Base-by-base conservation (phyloP, 2,113 vertebrate species). In the Istiophorus platypterus region DNA sequence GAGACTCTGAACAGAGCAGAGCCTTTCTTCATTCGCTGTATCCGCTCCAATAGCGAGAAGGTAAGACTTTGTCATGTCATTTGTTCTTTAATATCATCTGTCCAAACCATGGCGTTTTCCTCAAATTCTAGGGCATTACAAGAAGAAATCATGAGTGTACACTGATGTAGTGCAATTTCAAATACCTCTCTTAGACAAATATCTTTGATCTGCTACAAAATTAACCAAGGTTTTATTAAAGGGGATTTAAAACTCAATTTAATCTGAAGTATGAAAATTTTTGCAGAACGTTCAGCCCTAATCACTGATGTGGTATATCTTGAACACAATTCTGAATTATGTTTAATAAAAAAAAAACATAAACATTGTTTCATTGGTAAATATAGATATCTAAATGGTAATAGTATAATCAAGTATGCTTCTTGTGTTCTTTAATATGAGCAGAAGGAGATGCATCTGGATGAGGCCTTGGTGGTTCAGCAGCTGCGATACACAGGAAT, bases 401-500 rank as follows among this genome's bases (percentile, higher is more conserved):
- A 8, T 5, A 42, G 2, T 9, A 2, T 41, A 56, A 61, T 10
- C 15, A 27, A 66, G 49, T 63, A 29, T 56, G 31, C 22, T 24
- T 84, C 18, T 10, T 70, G 45, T 84, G 22, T 80, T n/a, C 72
- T 57, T 87, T 14, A 73, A 0, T 72, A 1, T 93, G 34, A 91
- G 72, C 95, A 99, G 98, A 97, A 93, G 83, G 98, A 99, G 90
- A 96, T 99, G 91, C 93, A 94, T 75, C 97, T 99, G 59, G 97
- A 99, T 5, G 97, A 99, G 20, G 94, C 91, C 11, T 93, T 99
- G 93, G 97, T 99, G 41, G 88, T 99, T 78, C 98, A 99, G 92
- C 98, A 99, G 95, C 89, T 99, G 76, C 94, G 97, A 70, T 99
- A 99, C 93, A 99, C 98, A 0, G 98, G 98, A 70, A 99, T 99